These are phyloP conservation scores for Slavum lentiscoides DNA, from an alignment of 2,888 invertebrate species.

Conservation along the genomic window DNA sequence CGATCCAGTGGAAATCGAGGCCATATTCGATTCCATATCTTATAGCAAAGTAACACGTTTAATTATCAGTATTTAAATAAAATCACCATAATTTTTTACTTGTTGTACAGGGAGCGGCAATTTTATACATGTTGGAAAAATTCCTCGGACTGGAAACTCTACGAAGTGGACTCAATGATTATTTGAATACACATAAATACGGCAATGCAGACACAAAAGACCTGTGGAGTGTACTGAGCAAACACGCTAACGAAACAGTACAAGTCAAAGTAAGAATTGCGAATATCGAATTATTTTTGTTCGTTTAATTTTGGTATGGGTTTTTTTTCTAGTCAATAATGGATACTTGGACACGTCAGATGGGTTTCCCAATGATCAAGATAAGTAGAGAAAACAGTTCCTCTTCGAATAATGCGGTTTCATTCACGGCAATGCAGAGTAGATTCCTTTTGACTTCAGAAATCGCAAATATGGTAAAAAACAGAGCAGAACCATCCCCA, in stretches of 20 bases:
- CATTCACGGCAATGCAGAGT: constrained; percentile 69
- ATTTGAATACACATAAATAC: constrained; percentile 71
- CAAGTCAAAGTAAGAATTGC: constrained; percentile 65
- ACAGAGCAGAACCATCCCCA: constrained; percentile 63
- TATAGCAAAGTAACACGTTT: constrained; percentile 68
- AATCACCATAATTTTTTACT: constrained; percentile 9
- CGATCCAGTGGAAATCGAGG: constrained; percentile 72
- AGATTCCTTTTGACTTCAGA: constrained; percentile 66
- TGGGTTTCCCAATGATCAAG: constrained; percentile 79
- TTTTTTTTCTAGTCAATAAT: constrained; percentile 64
- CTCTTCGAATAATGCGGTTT: constrained; percentile 37
- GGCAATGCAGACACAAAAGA: constrained; percentile 77
- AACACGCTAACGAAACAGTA: constrained; percentile 67
- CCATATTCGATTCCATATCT: constrained; percentile 75
- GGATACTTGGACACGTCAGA: constrained; percentile 81
- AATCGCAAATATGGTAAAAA: constrained; percentile 61
- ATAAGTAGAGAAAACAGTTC: constrained; percentile 67
- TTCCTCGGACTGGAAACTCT: constrained; percentile 70
- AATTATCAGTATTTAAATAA: constrained; percentile 8
- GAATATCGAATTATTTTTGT: neutral
- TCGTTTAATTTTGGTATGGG: neutral
- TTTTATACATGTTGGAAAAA: constrained; percentile 73
- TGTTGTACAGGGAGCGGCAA: constrained; percentile 67
- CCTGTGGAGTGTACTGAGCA: constrained; percentile 76
- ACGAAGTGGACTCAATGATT: constrained; percentile 69